phyloP scores from a whole-genome alignment of 2,888 invertebrate species.

The Drosophila anomelani region DNA sequence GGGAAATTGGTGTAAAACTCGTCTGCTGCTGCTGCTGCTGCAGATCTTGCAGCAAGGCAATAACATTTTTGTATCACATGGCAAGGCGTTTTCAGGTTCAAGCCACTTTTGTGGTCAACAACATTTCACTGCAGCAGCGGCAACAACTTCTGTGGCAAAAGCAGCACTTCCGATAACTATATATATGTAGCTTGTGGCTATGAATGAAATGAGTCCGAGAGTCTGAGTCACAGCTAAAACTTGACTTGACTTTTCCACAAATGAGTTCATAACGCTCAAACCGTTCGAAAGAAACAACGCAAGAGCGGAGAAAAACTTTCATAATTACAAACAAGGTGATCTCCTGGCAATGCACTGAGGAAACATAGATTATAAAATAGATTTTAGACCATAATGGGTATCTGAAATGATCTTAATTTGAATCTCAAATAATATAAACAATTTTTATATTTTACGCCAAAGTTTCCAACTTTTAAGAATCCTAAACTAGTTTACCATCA shows the following conservation, averaged over 20 bases:
- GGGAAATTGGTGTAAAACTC: conserved; percentile 78
- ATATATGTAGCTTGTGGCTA: conserved; percentile 41
- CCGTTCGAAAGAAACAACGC: conserved; percentile 34
- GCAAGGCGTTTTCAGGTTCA: conserved; percentile 76
- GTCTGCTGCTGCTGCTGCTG: conserved; percentile 54
- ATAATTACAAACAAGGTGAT: conserved; percentile 62
- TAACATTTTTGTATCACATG: conserved; percentile 70
- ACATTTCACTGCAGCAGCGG: conserved; percentile 64
- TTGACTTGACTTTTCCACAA: conserved; percentile 74
- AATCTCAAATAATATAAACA: background rate
- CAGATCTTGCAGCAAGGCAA: conserved; percentile 57
- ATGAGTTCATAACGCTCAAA: conserved; percentile 75
- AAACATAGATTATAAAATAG: background rate
- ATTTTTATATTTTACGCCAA: background rate
- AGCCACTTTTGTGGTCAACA: conserved; percentile 71
- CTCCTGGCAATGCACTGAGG: conserved; percentile 26
- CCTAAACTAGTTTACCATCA: background rate
- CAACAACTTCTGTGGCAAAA: conserved; percentile 20
- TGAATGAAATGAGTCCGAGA: conserved; percentile 66
- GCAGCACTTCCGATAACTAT: conserved; percentile 63
- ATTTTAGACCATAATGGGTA: background rate
- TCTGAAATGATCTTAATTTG: background rate
- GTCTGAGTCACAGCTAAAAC: conserved; percentile 66
- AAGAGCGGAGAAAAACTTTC: conserved; percentile 65
- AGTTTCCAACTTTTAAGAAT: background rate